Evolutionary conservation across 1,140 invertebrate species (phyloP), one percentile per base, ranked within the genome.

Genomic region (Laodelphax striatellus): DNA sequence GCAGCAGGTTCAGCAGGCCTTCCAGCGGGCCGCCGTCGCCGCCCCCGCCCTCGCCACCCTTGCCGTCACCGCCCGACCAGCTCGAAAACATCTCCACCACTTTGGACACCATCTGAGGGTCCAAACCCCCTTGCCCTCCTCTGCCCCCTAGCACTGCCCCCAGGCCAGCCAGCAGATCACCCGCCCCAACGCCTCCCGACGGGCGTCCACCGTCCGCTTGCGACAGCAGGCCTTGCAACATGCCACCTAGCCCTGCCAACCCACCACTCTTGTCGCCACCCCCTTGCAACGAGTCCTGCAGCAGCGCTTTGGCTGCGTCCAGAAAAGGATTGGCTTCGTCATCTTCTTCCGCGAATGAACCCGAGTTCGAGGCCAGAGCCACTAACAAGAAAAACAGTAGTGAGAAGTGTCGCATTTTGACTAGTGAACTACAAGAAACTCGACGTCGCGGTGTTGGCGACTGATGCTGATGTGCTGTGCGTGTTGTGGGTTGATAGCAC

Each of bases 1-100:
- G 85, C 19, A 87, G 63, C 0, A 85, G 65, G n/a, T 76, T 79
- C 70, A 82, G 78, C 2, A 82, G 57, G 2, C 76, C 76, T n/a
- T 84, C 79, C 69, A 53, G 57, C 64, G 43, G 71, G 66, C 16
- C 57, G 14, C 54, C 60, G 44, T 52, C 43, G 62, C 42, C 44
- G 21, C 57, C 54, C 1, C 54, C 1, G 52, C 52, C 6, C 62
- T 14, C 67, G 58, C 0, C 67, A 63, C 1, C 28, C 3, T 50
- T 50, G n/a, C 46, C 11, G 5, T 8, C 43, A 19, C 14, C 46
- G 4, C 16, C 46, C 46, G 46, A 38, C 34, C 34, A 38, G 76
- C 72, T 46, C 4, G 65, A 56, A 44, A 80, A 75, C 64, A 77
- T 75, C 2, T 76, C 75, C 14, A 83, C 71, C 57, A 83, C 69